Evolutionary conservation across 2,888 invertebrate genomes (phyloP), one percentile per base, ranked within the genome.

Genomic region (Caenorhabditis zanzibari): DNA sequence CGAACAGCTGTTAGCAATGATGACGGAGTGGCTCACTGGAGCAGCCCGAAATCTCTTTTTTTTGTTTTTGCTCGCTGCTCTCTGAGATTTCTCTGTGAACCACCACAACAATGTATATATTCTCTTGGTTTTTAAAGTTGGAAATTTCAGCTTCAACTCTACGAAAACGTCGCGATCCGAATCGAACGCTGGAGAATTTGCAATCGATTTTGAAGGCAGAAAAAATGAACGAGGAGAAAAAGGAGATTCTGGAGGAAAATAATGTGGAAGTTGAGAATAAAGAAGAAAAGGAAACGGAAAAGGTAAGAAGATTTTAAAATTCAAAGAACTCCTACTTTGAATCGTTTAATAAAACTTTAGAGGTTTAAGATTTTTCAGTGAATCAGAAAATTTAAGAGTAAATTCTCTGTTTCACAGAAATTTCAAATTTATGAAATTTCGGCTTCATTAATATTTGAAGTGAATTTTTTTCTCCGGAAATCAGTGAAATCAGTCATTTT

Each of bases 181-280:
- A 75, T 58, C 66, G 84, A 59, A 84, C 84, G 6, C 38, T 84
- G 9, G 84, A 84, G 49, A 76, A 84, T 69, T 63, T 84, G 52
- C 68, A 77, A 41, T 59, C 63, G 12, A 75, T 69, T 66, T 47
- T 83, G 69, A 80, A 63, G 19, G 56, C 79, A 1, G 83, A 79
- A 16, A 80, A 75, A 35, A 64, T 52, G 63, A 64, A 73, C 28
- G 26, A 47, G 10, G 24, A 16, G 14, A 64, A 71, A n/a, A 72
- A 47, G 12, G 19, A 38, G 6, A 26, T 61, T 64, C 24, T 22
- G 38, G 56, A 41, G 35, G n/a, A 54, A 32, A 22, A 26, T 6
- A 59, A 38, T 0, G 54, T 7, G 24, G 35, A 56, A 56, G 56
- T 35, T 2, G 22, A 52, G 22, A 52, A 44, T 7, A 38, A 64